Evolutionary conservation across 2,888 invertebrate species (phyloP).

Genomic region (Lycia hirtaria): DNA sequence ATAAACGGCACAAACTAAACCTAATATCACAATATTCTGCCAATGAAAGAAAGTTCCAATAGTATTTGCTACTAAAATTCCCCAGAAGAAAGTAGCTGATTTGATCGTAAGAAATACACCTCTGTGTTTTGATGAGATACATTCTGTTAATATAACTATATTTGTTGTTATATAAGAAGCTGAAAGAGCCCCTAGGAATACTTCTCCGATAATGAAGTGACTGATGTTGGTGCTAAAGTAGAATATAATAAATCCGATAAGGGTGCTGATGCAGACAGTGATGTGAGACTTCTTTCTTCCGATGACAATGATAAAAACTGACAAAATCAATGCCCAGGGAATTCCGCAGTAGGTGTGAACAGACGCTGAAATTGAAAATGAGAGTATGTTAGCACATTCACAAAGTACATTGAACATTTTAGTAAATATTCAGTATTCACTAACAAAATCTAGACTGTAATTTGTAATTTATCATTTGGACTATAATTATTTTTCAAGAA

Average conservation of each 20-base stretch:
- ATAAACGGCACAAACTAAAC: slow-evolving; percentile 39
- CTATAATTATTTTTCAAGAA: too few species aligned
- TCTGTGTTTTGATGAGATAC: slow-evolving; percentile 46
- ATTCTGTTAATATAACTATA: slow-evolving; percentile 47
- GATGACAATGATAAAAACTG: slow-evolving; percentile 26
- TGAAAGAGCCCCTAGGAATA: background rate
- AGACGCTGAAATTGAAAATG: slow-evolving; percentile 41
- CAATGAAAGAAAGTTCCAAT: slow-evolving; percentile 50
- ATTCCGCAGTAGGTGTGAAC: slow-evolving; percentile 32
- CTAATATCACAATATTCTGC: slow-evolving; percentile 42
- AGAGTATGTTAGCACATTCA: too few species aligned
- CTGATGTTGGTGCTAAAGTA: slow-evolving; percentile 40
- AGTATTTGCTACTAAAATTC: slow-evolving; percentile 47
- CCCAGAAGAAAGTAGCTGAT: slow-evolving; percentile 48
- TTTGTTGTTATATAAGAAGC: background rate
- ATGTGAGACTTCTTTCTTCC: slow-evolving; percentile 43
- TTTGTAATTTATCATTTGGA: too few species aligned
- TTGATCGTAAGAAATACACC: slow-evolving; percentile 50
- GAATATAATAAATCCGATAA: slow-evolving; percentile 34
- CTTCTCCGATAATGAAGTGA: slow-evolving; percentile 45
- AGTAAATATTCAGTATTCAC: too few species aligned
- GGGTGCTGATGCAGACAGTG: slow-evolving; percentile 22
- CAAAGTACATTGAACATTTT: too few species aligned
- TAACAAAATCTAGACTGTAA: too few species aligned
- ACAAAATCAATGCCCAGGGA: slow-evolving; percentile 41